These are phyloP conservation scores for Sturnira hondurensis DNA, from an alignment of 2,113 vertebrate genomes.

Conservation along the genomic window DNA sequence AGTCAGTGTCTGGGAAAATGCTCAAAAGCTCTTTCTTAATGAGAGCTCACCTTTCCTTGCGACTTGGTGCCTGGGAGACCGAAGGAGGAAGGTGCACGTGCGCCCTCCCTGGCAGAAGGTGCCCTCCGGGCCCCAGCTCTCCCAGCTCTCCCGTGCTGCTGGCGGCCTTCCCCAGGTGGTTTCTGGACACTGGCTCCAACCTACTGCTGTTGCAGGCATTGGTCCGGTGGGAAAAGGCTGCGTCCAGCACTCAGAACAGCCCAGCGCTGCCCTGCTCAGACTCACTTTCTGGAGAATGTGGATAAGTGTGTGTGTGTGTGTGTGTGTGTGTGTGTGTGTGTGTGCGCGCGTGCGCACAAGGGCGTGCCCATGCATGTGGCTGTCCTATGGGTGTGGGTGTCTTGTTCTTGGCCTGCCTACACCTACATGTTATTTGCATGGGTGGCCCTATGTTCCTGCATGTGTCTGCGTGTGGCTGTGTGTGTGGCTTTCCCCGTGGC, in stretches of 20 bases:
- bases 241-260: neutral
- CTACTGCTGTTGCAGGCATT: too few relatives aligned
- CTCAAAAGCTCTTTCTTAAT: neutral
- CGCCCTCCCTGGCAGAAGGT: neutral
- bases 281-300: neutral
- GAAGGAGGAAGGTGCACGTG: neutral
- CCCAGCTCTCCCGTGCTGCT: too few relatives aligned
- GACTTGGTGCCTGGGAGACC: neutral
- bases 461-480: neutral
- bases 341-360: too few relatives aligned
- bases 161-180: neutral
- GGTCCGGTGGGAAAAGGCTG: neutral
- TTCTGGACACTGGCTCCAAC: neutral
- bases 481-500: neutral
- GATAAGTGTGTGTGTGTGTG: too few relatives aligned
- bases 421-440: neutral
- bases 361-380: neutral
- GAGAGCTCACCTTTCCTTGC: neutral
- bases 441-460: neutral
- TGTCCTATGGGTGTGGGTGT: neutral
- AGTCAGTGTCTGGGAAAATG: neutral
- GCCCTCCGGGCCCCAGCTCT: fast-evolving
- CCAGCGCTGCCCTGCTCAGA: neutral
- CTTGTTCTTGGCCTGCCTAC: neutral
- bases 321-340: too few relatives aligned